Conservation (phyloP, 2,797 vertebrate genomes). For the Chrysolophus pictus region DNA sequence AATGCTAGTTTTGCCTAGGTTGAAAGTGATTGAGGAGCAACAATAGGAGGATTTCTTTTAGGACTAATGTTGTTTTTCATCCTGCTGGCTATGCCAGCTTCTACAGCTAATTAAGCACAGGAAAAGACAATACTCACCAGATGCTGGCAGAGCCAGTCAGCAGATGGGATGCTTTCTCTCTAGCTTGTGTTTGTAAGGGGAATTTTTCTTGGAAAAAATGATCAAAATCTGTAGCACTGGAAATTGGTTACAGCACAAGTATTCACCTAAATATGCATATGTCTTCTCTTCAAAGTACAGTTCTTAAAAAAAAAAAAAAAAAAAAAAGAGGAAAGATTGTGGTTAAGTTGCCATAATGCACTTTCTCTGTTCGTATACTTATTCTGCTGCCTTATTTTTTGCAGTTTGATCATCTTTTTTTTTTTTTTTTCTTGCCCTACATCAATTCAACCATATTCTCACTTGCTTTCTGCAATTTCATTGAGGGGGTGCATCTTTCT, state of each 20-base stretch:
- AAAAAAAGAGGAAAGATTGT: not conserved
- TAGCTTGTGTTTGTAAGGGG: not conserved
- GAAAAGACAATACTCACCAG: slow-evolving; percentile 44
- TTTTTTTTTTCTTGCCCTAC: too few species aligned
- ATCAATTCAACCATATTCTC: too few species aligned
- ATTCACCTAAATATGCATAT: not conserved
- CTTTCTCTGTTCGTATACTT: not conserved
- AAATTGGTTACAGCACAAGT: not conserved
- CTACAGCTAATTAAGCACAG: slow-evolving; percentile 38
- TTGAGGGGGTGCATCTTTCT: not conserved
- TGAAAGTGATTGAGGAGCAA: not conserved
- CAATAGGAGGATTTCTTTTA: slow-evolving; percentile 1
- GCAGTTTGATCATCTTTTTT: not conserved
- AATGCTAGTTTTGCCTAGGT: rapidly evolving
- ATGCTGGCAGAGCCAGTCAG: slow-evolving; percentile 20
- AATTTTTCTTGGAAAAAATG: not conserved
- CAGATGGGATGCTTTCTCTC: slow-evolving; percentile 47
- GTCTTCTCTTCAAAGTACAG: not conserved
- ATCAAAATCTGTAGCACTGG: not conserved
- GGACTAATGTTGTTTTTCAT: not conserved
- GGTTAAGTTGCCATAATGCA: not conserved
- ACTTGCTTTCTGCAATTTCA: too few species aligned
- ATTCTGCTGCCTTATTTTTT: not conserved
- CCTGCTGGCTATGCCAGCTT: slow-evolving; percentile 14
- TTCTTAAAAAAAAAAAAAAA: not conserved